A percentile compares a stretch with the other conserved stretches of the same genome.
phyloP scores from a whole-genome alignment of 1,140 invertebrate species.

The Trichonephila inaurata region DNA sequence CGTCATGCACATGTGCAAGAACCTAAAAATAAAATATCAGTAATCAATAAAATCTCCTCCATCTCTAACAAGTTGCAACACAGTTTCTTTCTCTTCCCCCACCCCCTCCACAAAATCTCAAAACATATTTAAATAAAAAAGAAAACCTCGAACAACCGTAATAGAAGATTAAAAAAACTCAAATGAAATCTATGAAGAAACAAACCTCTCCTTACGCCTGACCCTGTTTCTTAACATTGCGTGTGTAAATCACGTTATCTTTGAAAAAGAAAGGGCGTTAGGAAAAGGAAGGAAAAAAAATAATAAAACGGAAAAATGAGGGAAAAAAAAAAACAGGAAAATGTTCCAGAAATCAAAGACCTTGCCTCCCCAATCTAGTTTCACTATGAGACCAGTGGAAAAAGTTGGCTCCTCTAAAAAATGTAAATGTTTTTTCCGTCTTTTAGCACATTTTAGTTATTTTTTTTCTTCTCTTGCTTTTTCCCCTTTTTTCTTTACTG shows the following conservation, averaged over 20 bases:
- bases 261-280: not conserved
- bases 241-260: conserved; percentile 71
- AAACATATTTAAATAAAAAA: conserved; percentile 4
- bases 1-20: not conserved
- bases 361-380: conserved; percentile 64
- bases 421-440: conserved; percentile 71
- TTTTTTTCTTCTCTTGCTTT: conserved; percentile 6
- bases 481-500: not conserved
- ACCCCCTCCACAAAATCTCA: not conserved
- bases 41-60: conserved; percentile 17
- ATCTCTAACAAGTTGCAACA: conserved; percentile 26
- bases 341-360: conserved; percentile 72
- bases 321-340: conserved; percentile 20
- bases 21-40: not conserved
- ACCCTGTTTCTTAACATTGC: conserved; percentile 29
- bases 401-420: conserved; percentile 29
- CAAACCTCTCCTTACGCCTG: not conserved
- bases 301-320: not conserved
- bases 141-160: conserved; percentile 26
- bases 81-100: not conserved
- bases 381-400: not conserved
- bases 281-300: conserved; percentile 30
- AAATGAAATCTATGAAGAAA: conserved; percentile 11
- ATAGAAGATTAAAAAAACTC: conserved; percentile 51
- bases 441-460: conserved; percentile 42